Conservation (phyloP, 1,140 invertebrate genomes). For the Ostrea edulis region DNA sequence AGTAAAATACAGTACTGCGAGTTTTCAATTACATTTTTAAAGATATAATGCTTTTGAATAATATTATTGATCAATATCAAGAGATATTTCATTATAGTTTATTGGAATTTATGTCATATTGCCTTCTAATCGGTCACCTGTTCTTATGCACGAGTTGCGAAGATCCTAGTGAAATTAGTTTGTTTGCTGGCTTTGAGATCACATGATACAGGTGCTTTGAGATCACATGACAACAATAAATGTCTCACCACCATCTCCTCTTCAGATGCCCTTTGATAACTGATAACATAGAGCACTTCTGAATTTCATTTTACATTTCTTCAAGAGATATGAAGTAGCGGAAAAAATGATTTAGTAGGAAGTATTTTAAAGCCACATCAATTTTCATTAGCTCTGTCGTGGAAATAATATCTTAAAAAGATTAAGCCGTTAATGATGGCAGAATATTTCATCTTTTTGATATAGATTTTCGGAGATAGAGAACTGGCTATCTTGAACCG, state of each 20-base stretch:
- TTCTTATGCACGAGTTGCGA: neutral
- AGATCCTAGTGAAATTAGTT: neutral
- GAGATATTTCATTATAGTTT: neutral
- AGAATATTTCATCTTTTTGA: conserved; percentile 43
- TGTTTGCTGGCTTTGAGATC: conserved; percentile 1
- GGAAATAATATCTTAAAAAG: conserved; percentile 37
- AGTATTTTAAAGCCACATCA: conserved; percentile 35
- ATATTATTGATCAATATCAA: too few relatives aligned
- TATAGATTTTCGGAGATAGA: conserved; percentile 38
- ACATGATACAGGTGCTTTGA: neutral
- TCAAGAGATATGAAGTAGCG: conserved; percentile 9
- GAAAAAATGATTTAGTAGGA: conserved; percentile 30
- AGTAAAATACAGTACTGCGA: too few relatives aligned
- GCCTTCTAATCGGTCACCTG: neutral
- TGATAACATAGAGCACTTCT: neutral
- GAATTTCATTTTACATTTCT: conserved; percentile 33
- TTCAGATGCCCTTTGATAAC: conserved; percentile 22
- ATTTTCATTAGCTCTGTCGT: conserved; percentile 34
- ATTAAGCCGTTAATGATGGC: conserved; percentile 39
- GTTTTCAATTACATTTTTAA: too few relatives aligned
- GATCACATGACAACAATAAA: conserved; percentile 29
- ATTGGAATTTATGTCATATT: neutral
- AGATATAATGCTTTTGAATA: too few relatives aligned
- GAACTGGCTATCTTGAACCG: conserved; percentile 22
- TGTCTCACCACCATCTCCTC: neutral